Evolutionary conservation across 2,113 vertebrate species (phyloP).

Genomic region (Myiozetetes cayanensis): DNA sequence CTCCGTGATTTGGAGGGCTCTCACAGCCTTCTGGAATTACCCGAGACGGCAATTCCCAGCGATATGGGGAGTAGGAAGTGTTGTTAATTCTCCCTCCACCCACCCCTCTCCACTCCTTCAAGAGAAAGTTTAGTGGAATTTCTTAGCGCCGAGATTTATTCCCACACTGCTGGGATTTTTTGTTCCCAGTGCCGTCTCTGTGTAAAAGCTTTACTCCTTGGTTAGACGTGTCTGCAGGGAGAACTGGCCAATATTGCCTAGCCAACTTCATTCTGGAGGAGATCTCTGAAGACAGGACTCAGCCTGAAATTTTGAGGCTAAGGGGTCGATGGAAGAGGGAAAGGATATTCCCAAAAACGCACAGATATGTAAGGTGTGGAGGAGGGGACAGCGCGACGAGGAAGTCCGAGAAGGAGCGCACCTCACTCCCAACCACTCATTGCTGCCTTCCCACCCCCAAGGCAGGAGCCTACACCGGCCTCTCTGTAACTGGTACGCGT

Average conservation of each 20-base stretch:
- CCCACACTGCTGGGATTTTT: not conserved
- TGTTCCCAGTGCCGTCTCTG: not conserved
- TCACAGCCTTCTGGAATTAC: constrained; percentile 14
- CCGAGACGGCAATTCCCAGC: not conserved
- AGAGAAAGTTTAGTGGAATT: not conserved
- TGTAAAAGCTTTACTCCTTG: not conserved
- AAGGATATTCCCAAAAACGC: not conserved
- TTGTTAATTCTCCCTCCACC: not conserved
- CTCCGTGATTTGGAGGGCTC: not conserved
- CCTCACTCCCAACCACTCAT: not conserved
- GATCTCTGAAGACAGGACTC: not conserved
- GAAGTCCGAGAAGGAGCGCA: not conserved
- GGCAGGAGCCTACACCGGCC: not conserved
- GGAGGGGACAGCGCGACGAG: not conserved
- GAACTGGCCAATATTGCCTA: not conserved
- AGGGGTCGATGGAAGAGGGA: not conserved
- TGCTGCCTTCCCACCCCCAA: constrained; percentile 8
- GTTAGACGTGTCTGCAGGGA: not conserved
- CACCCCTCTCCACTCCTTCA: not conserved
- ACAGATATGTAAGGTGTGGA: not conserved
- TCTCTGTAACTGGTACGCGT: not conserved
- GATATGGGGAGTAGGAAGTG: not conserved
- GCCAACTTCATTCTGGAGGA: not conserved
- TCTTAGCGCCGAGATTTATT: not conserved
- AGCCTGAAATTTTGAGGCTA: not conserved